These are phyloP conservation scores for Sorex maritimensis DNA, from an alignment of 2,797 vertebrate species.

Conservation along the genomic window DNA sequence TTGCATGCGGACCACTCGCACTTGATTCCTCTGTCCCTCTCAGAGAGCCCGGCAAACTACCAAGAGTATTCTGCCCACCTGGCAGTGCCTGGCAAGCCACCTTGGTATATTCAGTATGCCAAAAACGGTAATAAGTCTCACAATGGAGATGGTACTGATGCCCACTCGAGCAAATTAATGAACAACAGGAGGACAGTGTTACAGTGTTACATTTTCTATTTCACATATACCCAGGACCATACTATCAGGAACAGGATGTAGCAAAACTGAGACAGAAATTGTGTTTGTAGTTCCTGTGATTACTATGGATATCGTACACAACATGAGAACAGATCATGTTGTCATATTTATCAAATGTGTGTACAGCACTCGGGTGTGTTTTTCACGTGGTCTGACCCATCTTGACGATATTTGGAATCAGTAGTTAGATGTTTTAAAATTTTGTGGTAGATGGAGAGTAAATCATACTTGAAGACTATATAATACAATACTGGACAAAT, in stretches of 20 bases:
- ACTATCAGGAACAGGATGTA: background rate
- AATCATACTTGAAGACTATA: background rate
- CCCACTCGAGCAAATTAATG: too few species aligned
- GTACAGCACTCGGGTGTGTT: background rate
- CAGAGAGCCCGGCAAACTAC: too few species aligned
- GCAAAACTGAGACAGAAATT: background rate
- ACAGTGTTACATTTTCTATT: background rate
- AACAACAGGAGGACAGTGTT: too few species aligned
- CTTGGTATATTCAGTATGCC: too few species aligned
- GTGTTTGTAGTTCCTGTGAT: background rate
- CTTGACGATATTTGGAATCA: background rate
- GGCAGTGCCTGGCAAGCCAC: too few species aligned
- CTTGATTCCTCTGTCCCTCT: too few species aligned
- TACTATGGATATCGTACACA: background rate
- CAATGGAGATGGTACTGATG: too few species aligned
- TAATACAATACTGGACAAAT: background rate
- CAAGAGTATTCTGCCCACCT: too few species aligned
- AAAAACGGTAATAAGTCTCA: too few species aligned
- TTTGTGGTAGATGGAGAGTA: background rate
- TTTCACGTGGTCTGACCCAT: background rate
- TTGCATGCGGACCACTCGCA: too few species aligned
- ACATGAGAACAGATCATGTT: background rate
- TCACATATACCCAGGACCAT: background rate
- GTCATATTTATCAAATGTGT: slow-evolving; percentile 26
- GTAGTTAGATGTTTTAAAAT: background rate